Percentiles rank a stretch among this genome's conserved stretches.
Conservation (phyloP, 2,888 invertebrate genomes). For the Cantharis rufa region DNA sequence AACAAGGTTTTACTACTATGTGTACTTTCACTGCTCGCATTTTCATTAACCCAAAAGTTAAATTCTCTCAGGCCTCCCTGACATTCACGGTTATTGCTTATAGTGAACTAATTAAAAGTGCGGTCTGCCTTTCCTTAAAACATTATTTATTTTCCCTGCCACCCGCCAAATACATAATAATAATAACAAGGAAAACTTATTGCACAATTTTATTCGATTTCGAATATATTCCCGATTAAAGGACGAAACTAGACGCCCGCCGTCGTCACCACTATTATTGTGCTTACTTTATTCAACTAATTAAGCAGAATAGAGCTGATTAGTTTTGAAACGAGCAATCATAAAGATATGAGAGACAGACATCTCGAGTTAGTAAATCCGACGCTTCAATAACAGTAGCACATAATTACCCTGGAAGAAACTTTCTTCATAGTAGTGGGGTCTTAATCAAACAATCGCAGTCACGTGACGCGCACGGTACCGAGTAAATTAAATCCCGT, state of each 20-base stretch:
- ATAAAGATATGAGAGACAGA: slow-evolving; percentile 10
- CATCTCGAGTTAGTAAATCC: slow-evolving; percentile 12
- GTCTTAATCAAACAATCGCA: slow-evolving; percentile 37
- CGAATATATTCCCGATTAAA: not conserved
- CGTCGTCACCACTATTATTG: not conserved
- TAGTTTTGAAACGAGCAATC: slow-evolving; percentile 9
- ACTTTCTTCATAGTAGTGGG: slow-evolving; percentile 19
- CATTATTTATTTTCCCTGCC: not conserved
- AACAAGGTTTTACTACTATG: not conserved
- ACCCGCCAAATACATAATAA: too few species aligned
- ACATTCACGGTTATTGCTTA: not conserved
- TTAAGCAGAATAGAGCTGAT: not conserved
- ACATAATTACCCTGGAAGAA: slow-evolving; percentile 13
- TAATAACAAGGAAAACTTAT: not conserved
- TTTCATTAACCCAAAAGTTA: slow-evolving; percentile 4
- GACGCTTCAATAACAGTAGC: slow-evolving; percentile 1
- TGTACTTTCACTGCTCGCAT: slow-evolving; percentile 2
- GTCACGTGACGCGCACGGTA: slow-evolving; percentile 35
- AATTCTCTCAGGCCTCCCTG: not conserved
- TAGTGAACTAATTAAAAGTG: not conserved
- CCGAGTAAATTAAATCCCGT: slow-evolving; percentile 43
- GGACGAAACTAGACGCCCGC: too few species aligned
- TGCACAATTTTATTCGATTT: not conserved
- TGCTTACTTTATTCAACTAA: not conserved
- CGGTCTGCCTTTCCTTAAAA: not conserved